Base-by-base conservation (phyloP, 2,888 invertebrate genomes). In the Eristalis intricaria region DNA sequence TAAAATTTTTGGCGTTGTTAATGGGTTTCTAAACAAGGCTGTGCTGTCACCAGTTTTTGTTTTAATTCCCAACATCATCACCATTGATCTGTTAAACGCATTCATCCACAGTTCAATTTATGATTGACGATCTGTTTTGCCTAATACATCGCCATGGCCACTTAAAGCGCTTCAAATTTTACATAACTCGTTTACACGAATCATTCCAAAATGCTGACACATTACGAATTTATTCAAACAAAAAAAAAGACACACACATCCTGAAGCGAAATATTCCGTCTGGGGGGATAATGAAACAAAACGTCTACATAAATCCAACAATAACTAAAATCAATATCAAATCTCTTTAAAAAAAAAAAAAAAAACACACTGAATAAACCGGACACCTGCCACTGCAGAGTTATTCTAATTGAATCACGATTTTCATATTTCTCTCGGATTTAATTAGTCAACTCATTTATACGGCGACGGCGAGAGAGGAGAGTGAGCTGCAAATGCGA, bases 371-470 rank as follows among this genome's bases (percentile, higher is more conserved):
- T 8, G 32, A 32, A 4, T 40, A 40, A 56, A 71, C 64, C 75
- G 56, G 64, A 71, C 87, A 87, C 87, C 68, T 87, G 87, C 74
- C 26, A 60, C n/a, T 60, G 29, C 29, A 40, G 4, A 77, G 82
- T 7, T 71, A 79, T 71, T 83, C 75, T 73, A 73, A 87, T 87
- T 84, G 68, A 84, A 87, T 87, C 87, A 87, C 87, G 87, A 84
- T 79, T 86, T 83, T 79, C 63, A 81, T 73, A 85, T 86, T 65
- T 35, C 43, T 68, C 70, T 76, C 68, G 76, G 63, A 83, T 83
- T 83, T 79, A 79, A 78, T 79, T 75, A 76, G 73, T 66, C 23
- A 71, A 50, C 65, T 71, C 75, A 71, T 86, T 85, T 76, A 65
- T 70, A 66, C 58, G 38, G 29, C 50, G 63, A 40, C 58, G 61